Evolutionary conservation across 1,140 invertebrate species (phyloP), one percentile per base, ranked within the genome.

Genomic region (Latrodectus geometricus): DNA sequence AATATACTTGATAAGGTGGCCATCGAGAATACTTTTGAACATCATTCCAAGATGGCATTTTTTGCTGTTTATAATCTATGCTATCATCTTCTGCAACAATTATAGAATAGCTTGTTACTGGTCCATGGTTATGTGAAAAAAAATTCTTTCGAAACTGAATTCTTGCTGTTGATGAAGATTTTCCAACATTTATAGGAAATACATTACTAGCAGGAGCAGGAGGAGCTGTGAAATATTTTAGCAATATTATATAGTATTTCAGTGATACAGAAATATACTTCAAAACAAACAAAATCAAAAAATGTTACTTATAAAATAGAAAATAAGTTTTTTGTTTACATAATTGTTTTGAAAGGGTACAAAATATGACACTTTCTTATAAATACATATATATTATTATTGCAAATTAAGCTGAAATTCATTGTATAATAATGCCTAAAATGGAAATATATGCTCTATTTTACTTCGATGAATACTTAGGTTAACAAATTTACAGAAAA

Each of bases 31-130:
- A 96, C 8, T 94, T 94, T 90, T 97, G 96, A 15, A 98, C 97
- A 89, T 98, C 96, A 88, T 94, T 93, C 97, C 97, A 98, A 89
- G 95, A 95, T 1, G 96, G 96, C 94, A 98, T 95, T 88, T 95
- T 95, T 72, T 95, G 90, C 0, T 94, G 94, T 48, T 95, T 95
- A 7, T 89, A 87, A 7, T 94, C 94, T 15, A 88, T 66, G 11
- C 87, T 88, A 90, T 96, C 94, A 91, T 97, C 96, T 92, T 98
- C 96, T 11, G 95, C 95, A 56, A 98, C 96, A 89, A 98, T 96
- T 73, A 99, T 94, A n/a, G 96, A 95, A 91, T 98, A 98, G 49
- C 94, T 94, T 49, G 93, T 95, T 21, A 98, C 93, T 2, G 93
- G 93, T 0, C 97, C 97, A 92, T 98, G 96, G 89, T 95, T 94